Conservation (phyloP, 2,113 vertebrate species). For the Oryzias celebensis region DNA sequence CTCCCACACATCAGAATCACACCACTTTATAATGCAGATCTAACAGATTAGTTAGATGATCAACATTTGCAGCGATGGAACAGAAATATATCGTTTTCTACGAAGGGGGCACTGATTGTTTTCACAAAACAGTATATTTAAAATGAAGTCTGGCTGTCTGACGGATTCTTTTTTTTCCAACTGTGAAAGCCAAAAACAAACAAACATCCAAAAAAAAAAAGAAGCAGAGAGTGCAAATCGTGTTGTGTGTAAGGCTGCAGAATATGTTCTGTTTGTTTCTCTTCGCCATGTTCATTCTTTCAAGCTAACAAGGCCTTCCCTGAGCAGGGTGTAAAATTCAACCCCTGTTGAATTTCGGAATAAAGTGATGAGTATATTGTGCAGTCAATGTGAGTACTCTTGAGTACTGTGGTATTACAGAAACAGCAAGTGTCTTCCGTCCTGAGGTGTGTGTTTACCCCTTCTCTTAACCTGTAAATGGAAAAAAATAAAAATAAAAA, state of each 20-base stretch:
- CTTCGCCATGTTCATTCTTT: constrained; percentile 78
- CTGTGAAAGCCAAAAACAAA: constrained; percentile 17
- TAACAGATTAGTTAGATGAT: constrained; percentile 19
- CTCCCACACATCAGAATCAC: constrained; percentile 37
- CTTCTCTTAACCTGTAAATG: constrained; percentile 59
- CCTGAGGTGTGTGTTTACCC: constrained; percentile 81
- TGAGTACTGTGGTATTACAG: constrained; percentile 71
- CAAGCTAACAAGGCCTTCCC: constrained; percentile 83
- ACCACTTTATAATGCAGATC: constrained; percentile 19
- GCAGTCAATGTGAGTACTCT: constrained; percentile 80
- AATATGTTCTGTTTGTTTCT: constrained; percentile 68
- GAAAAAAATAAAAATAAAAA: constrained; percentile 28
- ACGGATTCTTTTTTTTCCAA: too few species aligned
- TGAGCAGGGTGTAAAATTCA: constrained; percentile 83
- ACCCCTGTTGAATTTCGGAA: constrained; percentile 80
- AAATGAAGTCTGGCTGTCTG: too few species aligned
- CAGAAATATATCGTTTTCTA: constrained; percentile 18
- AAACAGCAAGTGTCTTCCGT: constrained; percentile 77
- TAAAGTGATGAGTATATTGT: constrained; percentile 86
- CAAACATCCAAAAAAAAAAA: constrained; percentile 55
- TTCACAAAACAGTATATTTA: constrained; percentile 30
- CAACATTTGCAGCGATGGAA: constrained; percentile 14
- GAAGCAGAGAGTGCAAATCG: constrained; percentile 75
- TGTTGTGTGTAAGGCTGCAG: constrained; percentile 80
- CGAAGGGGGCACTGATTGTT: constrained; percentile 27